Conservation (phyloP, 2,113 vertebrate genomes). For the Calcarius ornatus region DNA sequence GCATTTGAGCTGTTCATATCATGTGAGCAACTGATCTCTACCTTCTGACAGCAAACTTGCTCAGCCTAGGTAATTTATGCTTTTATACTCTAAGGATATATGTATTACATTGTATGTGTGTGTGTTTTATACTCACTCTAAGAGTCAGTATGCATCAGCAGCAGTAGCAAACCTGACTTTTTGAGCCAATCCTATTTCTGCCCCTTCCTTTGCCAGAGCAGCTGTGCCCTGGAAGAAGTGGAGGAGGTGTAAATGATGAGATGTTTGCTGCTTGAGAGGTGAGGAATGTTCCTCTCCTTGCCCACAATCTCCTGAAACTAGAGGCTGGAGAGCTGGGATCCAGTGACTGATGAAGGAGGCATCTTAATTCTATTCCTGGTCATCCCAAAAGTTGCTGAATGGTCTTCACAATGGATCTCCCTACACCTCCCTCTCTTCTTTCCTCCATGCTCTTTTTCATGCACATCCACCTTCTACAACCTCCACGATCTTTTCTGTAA, state of each 20-base stretch:
- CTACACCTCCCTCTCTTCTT: background rate
- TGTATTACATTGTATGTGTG: background rate
- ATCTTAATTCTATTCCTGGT: background rate
- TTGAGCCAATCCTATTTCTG: background rate
- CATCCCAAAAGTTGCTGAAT: background rate
- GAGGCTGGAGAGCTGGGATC: background rate
- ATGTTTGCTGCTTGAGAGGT: background rate
- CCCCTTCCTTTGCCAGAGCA: background rate
- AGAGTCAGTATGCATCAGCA: rapidly evolving
- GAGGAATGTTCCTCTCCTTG: too few relatives aligned
- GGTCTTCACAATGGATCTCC: background rate
- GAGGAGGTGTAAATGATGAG: background rate
- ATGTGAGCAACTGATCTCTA: background rate
- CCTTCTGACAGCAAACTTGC: background rate
- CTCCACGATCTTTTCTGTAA: background rate
- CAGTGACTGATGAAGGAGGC: background rate
- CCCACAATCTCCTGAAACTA: background rate
- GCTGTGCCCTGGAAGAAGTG: background rate
- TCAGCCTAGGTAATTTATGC: background rate
- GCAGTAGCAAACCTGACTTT: background rate
- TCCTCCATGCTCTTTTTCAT: background rate
- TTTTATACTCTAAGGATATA: background rate
- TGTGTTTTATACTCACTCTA: background rate
- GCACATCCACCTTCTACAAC: background rate
- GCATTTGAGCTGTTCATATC: background rate